Percentiles rank a stretch among this genome's conserved stretches.
Conservation (phyloP, 2,113 vertebrate species). For the Cephalopterus ornatus region DNA sequence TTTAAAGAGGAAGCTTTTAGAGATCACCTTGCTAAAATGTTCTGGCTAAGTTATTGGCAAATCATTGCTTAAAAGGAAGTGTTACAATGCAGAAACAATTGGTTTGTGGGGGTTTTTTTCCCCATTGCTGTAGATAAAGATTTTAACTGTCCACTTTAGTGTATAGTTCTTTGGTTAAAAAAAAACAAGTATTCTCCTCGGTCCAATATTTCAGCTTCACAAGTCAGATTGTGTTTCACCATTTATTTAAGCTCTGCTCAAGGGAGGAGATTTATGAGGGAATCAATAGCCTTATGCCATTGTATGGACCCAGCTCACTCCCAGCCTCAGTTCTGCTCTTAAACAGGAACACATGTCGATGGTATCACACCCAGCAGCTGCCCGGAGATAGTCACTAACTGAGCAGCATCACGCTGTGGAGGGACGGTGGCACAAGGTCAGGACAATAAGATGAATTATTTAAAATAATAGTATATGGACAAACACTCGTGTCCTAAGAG, state of each 20-base stretch:
- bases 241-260: not conserved
- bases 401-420: not conserved
- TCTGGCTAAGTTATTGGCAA: not conserved
- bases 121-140: not conserved
- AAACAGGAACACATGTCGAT: not conserved
- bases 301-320: not conserved
- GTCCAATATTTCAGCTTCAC: not conserved
- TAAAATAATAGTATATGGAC: not conserved
- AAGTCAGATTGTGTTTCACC: not conserved
- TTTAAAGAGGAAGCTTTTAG: slow-evolving; percentile 6
- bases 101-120: not conserved
- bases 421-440: not conserved
- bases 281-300: not conserved
- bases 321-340: not conserved
- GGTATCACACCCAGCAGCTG: not conserved
- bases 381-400: not conserved
- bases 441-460: not conserved
- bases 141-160: not conserved
- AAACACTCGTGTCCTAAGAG: not conserved
- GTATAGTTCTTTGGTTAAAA: not conserved
- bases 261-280: not conserved
- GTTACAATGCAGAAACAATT: slow-evolving; percentile 3
- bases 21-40: not conserved
- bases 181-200: not conserved
- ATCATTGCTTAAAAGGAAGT: slow-evolving; percentile 1